phyloP scores from a whole-genome alignment of 2,888 invertebrate species.

The Thymelicus sylvestris region DNA sequence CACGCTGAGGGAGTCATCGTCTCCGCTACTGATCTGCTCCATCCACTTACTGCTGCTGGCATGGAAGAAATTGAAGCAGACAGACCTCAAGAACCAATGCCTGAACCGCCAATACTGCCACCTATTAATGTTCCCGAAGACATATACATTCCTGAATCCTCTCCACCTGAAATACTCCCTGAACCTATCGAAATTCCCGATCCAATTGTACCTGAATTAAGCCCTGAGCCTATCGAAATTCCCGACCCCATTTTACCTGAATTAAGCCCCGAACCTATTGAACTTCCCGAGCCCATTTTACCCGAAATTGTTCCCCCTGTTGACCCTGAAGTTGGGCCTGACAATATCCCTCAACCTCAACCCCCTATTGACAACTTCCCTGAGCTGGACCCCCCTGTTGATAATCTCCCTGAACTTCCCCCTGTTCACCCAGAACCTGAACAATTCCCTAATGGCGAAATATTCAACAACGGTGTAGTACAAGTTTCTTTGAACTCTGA shows the following conservation, averaged over 20 bases:
- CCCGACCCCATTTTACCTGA: constrained; percentile 33
- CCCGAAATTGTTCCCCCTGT: constrained; percentile 31
- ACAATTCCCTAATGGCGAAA: constrained; percentile 54
- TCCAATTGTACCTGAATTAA: neutral
- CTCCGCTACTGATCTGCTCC: constrained; percentile 54
- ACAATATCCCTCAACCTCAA: constrained; percentile 31
- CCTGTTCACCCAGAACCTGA: constrained; percentile 23
- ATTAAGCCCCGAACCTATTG: constrained; percentile 26
- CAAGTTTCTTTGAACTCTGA: constrained; percentile 60
- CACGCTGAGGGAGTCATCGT: constrained; percentile 55
- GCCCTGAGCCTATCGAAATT: constrained; percentile 12
- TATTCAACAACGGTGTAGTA: constrained; percentile 67
- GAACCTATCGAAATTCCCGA: constrained; percentile 17
- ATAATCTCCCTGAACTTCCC: constrained; percentile 8
- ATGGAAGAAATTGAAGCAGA: constrained; percentile 52
- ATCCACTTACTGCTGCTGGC: constrained; percentile 61
- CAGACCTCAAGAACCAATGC: neutral
- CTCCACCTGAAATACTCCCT: constrained; percentile 33
- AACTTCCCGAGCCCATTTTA: constrained; percentile 4
- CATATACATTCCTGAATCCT: constrained; percentile 34
- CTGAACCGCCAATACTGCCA: neutral
- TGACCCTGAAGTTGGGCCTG: constrained; percentile 25
- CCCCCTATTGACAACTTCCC: constrained; percentile 19
- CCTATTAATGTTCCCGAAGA: constrained; percentile 19
- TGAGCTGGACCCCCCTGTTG: constrained; percentile 1